Base-by-base conservation (phyloP, 2,888 invertebrate genomes). In the Philopedon plagiatum region DNA sequence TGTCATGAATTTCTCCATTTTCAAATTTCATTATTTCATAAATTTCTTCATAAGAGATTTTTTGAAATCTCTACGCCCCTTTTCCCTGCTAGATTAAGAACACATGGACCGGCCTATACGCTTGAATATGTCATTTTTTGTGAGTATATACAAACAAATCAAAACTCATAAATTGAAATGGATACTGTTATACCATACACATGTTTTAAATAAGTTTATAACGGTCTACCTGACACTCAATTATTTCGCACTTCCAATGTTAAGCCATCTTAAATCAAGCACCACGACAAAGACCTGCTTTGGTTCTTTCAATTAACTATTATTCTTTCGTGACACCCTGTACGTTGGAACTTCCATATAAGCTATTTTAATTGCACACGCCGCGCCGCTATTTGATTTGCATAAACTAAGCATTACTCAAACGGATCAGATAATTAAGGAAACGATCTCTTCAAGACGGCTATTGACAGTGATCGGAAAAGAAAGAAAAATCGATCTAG, bases 281-380 rank as follows among this genome's bases (percentile, higher is more conserved):
- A 32, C 51, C 63, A 63, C 51, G 51, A 26, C 46, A 62, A 18
- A 34, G 15, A 5, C 13, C 13, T 32, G 26, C 15, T 29, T n/a
- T 19, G 66, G 58, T 66, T 29, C n/a, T 15, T 54, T 26, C 66
- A 57, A 66, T 66, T 58, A 66, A 57, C 46, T 18, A 29, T n/a
- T 44, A 18, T 29, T 15, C 51, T 60, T 66, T 65, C 66, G 71
- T 65, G 66, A 66, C 66, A 71, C 66, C 71, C 66, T 61, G 71
- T 71, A 71, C 44, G 61, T 62, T 34, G 37, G 61, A 66, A 71
- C 65, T 66, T 54, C 71, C 66, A 71, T 71, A 61, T 71, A 71
- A 71, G 71, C 51, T 66, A 66, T 71, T 71, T 71, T 71, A 71
- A 71, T 71, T 71, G 66, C 65, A 41, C 65, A 65, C 71, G 71